Conservation (phyloP, 2,797 vertebrate species). For the Pseudomugil gertrudae region DNA sequence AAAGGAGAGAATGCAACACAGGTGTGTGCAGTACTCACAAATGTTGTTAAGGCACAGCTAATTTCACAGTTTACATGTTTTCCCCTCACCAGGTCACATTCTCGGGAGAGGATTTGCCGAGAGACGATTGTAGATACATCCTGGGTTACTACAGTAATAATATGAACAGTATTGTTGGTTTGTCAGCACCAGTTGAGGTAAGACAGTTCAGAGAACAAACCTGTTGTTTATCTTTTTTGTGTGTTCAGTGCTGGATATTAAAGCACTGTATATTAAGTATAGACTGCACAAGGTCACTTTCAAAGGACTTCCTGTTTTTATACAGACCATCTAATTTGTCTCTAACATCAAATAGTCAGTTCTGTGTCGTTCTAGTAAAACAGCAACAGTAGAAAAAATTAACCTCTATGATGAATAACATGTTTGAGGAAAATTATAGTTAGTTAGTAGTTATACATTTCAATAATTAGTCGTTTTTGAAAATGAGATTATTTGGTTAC, state of each 20-base stretch:
- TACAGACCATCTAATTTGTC: neutral
- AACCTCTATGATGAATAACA: neutral
- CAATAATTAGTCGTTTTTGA: no score
- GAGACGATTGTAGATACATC: conserved; percentile 91
- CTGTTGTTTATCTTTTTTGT: neutral
- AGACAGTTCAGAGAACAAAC: conserved; percentile 4
- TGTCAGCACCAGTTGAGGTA: conserved; percentile 95
- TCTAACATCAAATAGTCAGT: neutral
- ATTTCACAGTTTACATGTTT: conserved; percentile 4
- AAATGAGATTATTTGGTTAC: no score
- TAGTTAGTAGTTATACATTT: neutral
- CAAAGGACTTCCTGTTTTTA: neutral
- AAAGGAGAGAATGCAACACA: conserved; percentile 86
- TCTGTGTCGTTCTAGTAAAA: neutral
- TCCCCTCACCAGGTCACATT: conserved; percentile 85
- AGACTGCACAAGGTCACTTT: neutral
- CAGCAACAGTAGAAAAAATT: neutral
- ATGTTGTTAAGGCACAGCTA: neutral
- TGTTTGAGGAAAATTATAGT: neutral
- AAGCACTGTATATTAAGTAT: no score
- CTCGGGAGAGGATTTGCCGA: conserved; percentile 91
- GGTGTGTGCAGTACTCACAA: conserved; percentile 36
- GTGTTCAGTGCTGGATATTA: no score
- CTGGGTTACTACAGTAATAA: conserved; percentile 94
- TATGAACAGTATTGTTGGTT: conserved; percentile 88